Conservation (phyloP, 2,888 invertebrate species). For the Scelioninae gen. 2 region DNA sequence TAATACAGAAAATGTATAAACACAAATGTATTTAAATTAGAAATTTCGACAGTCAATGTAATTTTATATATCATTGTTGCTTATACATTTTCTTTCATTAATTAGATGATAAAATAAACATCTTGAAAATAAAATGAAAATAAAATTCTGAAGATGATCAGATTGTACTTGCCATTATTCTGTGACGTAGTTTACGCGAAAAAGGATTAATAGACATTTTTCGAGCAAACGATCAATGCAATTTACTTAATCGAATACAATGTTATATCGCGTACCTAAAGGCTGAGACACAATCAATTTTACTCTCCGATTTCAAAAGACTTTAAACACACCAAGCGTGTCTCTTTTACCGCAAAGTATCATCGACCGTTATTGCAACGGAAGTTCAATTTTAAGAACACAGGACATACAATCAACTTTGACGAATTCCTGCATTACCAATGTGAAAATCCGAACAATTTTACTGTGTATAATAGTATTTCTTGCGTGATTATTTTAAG, state of each 20-base stretch:
- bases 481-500: conserved; percentile 30
- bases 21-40: not conserved
- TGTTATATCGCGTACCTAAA: conserved; percentile 29
- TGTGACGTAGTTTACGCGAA: conserved; percentile 6
- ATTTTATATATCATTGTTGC: not conserved
- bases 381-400: conserved; percentile 25
- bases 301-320: conserved; percentile 36
- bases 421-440: conserved; percentile 36
- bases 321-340: conserved; percentile 27
- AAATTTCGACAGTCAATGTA: no score
- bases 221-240: conserved; percentile 46
- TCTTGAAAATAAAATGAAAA: not conserved
- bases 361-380: conserved; percentile 18
- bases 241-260: conserved; percentile 42
- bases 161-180: conserved; percentile 34
- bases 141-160: conserved; percentile 17
- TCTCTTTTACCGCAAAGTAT: conserved; percentile 45
- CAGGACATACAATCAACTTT: conserved; percentile 29
- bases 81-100: conserved; percentile 3
- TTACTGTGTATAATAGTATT: conserved; percentile 39
- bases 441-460: conserved; percentile 26
- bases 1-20: not conserved
- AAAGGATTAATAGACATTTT: conserved; percentile 25
- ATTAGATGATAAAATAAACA: not conserved
- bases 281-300: conserved; percentile 41